phyloP scores from a whole-genome alignment of 92 coral and sea anemone genomes.

The Desmophyllum pertusum region DNA sequence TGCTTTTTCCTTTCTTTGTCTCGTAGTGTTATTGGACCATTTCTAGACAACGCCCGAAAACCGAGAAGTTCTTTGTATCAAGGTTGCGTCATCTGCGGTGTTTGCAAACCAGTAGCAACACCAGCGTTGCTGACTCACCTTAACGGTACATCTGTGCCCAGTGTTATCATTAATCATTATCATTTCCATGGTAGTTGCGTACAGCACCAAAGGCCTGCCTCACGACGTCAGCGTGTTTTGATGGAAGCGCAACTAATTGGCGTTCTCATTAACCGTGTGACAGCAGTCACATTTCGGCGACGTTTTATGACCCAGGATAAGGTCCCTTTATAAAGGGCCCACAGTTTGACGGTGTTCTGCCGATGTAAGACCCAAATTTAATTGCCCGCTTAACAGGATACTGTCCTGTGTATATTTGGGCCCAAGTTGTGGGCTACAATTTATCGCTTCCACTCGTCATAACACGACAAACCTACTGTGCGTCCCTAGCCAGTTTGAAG shows the following conservation, averaged over 20 bases:
- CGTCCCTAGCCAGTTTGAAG: slow-evolving; percentile 51
- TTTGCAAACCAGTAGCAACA: slow-evolving; percentile 42
- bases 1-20: slow-evolving; percentile 43
- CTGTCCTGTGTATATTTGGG: slow-evolving; percentile 66
- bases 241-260: slow-evolving; percentile 82
- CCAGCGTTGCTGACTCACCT: slow-evolving; percentile 36
- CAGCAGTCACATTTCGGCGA: slow-evolving; percentile 55
- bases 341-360: slow-evolving; percentile 71
- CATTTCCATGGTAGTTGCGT: slow-evolving; percentile 48
- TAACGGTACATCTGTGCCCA: slow-evolving; percentile 50
- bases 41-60: slow-evolving; percentile 49
- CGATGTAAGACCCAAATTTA: slow-evolving; percentile 66
- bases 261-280: slow-evolving; percentile 69
- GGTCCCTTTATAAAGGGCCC: slow-evolving; percentile 76
- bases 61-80: slow-evolving; percentile 43
- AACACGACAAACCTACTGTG: slow-evolving; percentile 60
- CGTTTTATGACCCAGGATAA: slow-evolving; percentile 90
- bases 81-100: slow-evolving; percentile 49
- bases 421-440: slow-evolving; percentile 75
- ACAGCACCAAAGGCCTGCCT: slow-evolving; percentile 60
- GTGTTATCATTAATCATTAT: slow-evolving; percentile 35
- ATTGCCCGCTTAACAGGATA: slow-evolving; percentile 84
- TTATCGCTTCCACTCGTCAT: slow-evolving; percentile 51
- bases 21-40: slow-evolving; percentile 60
- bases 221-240: slow-evolving; percentile 73